phyloP scores from a whole-genome alignment of 2,888 invertebrate genomes.

The Troides oblongomaculatus region DNA sequence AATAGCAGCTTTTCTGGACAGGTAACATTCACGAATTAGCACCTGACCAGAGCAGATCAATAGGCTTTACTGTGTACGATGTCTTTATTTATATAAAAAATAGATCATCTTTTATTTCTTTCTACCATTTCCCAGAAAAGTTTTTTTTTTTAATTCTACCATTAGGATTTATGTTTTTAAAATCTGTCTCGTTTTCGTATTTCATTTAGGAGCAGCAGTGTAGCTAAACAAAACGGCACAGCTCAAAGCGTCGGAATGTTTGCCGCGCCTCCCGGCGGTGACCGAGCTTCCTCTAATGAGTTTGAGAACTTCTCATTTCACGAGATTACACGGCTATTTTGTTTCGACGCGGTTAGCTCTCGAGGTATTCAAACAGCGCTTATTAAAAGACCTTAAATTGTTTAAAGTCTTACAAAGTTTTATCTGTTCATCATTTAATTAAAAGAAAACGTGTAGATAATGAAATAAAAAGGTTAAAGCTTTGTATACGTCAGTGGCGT shows the following conservation, averaged over 20 bases:
- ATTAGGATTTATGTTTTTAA: not conserved
- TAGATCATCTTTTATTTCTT: no score
- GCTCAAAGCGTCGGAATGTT: slow-evolving; percentile 20
- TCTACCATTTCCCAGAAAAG: not conserved
- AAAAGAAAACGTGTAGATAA: not conserved
- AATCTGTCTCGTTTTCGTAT: not conserved
- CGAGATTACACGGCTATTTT: slow-evolving; percentile 33
- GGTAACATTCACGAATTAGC: no score
- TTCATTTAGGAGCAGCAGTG: slow-evolving; percentile 3
- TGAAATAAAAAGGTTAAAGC: not conserved
- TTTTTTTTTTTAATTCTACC: not conserved
- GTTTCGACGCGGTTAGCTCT: slow-evolving; percentile 31
- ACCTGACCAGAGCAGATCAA: no score
- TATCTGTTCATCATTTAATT: not conserved
- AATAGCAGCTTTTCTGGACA: no score
- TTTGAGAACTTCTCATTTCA: slow-evolving; percentile 46
- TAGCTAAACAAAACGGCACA: slow-evolving; percentile 6
- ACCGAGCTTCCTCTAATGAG: slow-evolving; percentile 47
- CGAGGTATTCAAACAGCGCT: slow-evolving; percentile 4
- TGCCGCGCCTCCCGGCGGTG: slow-evolving; percentile 30
- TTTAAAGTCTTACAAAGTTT: not conserved
- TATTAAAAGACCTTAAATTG: not conserved
- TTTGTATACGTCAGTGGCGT: not conserved
- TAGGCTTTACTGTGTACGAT: no score
- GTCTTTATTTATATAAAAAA: no score